These are phyloP conservation scores for Eristalis intricaria DNA, from an alignment of 2,888 invertebrate genomes.

Conservation along the genomic window DNA sequence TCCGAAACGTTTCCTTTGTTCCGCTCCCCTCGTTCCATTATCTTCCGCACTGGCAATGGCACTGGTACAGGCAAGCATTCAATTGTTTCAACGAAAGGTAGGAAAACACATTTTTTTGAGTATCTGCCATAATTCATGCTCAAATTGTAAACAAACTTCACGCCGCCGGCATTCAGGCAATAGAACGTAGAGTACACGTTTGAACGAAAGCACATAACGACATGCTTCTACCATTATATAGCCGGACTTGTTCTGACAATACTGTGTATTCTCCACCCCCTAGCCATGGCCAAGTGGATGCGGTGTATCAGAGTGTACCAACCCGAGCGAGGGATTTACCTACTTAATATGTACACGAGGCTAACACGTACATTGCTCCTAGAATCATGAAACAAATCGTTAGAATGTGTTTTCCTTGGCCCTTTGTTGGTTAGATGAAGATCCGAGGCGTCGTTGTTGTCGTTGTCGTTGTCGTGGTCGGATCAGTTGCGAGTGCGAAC, in stretches of 20 bases:
- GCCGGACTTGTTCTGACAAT: conserved; percentile 24
- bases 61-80: background rate
- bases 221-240: conserved; percentile 14
- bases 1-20: background rate
- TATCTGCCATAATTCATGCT: conserved; percentile 3
- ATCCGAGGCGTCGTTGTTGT: conserved; percentile 66
- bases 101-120: background rate
- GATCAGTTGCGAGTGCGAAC: conserved; percentile 42
- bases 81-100: background rate
- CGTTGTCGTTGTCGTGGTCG: background rate
- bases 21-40: background rate
- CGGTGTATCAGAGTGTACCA: conserved; percentile 33
- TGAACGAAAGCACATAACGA: conserved; percentile 24
- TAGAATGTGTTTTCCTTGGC: conserved; percentile 60
- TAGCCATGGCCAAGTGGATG: conserved; percentile 7
- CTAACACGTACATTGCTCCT: conserved; percentile 68
- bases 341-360: conserved; percentile 58
- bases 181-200: conserved; percentile 19
- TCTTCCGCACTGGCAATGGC: background rate
- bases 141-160: conserved; percentile 15
- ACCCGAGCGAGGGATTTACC: conserved; percentile 37
- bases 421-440: conserved; percentile 59
- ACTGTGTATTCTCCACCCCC: background rate
- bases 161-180: conserved; percentile 12
- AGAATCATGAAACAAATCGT: conserved; percentile 64